Percentiles rank a stretch among this genome's conserved stretches.
These are phyloP conservation scores for Molossus molossus DNA, from an alignment of 2,797 vertebrate genomes.

Conservation along the genomic window DNA sequence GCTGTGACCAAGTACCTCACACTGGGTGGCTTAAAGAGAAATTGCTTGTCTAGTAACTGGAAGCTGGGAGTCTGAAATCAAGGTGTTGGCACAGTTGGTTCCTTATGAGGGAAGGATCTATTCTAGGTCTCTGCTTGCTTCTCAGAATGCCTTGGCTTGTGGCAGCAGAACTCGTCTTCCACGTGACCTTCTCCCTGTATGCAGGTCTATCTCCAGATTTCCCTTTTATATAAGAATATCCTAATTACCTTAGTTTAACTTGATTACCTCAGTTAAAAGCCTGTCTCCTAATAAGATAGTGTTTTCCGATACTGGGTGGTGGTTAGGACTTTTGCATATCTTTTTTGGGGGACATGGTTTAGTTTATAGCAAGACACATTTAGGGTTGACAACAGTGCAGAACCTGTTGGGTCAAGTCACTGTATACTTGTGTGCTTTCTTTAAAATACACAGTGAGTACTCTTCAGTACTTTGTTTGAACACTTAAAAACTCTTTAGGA, in stretches of 20 bases:
- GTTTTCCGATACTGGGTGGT: not conserved
- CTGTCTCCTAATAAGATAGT: not conserved
- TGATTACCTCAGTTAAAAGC: not conserved
- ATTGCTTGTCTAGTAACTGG: not conserved
- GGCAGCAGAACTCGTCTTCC: not conserved
- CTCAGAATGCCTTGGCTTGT: not conserved
- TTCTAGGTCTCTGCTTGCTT: not conserved
- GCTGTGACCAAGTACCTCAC: not conserved
- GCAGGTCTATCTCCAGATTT: not conserved
- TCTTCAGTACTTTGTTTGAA: not conserved
- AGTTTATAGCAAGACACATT: not conserved
- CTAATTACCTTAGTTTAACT: constrained; percentile 14
- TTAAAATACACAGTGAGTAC: not conserved
- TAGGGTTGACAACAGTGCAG: not conserved
- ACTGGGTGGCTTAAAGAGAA: not conserved
- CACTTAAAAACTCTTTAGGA: constrained; percentile 2
- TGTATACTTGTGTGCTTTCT: not conserved
- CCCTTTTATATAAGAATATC: not conserved
- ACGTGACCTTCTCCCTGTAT: not conserved
- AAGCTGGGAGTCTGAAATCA: not conserved
- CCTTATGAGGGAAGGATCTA: not conserved
- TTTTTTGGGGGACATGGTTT: not conserved
- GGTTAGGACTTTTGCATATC: not conserved
- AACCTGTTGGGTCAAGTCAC: not conserved
- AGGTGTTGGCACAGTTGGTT: not conserved